Conservation (phyloP, 2,113 vertebrate genomes). For the Anser brachyrhynchus region DNA sequence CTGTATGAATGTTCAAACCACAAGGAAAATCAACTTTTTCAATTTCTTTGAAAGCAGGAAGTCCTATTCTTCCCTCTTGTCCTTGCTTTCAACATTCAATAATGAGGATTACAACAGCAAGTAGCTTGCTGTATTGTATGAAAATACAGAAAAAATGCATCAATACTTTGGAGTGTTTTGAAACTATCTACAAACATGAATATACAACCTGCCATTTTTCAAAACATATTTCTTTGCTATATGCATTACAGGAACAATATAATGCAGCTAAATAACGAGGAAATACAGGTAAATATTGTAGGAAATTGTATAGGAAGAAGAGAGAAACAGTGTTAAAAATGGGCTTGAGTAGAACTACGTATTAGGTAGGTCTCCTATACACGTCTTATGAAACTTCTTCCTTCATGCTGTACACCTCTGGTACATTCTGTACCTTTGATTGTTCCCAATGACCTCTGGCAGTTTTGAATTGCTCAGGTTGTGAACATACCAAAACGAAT, state of each 20-base stretch:
- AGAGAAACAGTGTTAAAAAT: neutral
- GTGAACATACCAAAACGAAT: conserved; percentile 65
- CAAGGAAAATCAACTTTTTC: neutral
- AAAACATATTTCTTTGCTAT: neutral
- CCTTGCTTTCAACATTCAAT: neutral
- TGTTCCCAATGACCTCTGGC: conserved; percentile 59
- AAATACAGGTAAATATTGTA: neutral
- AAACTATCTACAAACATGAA: neutral
- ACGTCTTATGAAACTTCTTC: neutral
- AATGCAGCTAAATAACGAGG: neutral
- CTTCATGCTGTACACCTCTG: neutral
- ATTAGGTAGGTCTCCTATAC: neutral
- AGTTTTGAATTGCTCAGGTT: conserved; percentile 50
- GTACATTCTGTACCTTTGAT: neutral
- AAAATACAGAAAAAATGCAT: neutral
- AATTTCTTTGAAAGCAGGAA: neutral
- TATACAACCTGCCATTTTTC: rapidly evolving
- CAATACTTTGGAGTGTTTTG: neutral
- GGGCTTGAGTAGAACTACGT: neutral
- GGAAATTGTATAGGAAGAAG: neutral
- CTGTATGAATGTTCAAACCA: neutral
- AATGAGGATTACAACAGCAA: neutral
- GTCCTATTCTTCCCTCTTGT: neutral
- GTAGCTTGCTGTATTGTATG: neutral
- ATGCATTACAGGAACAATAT: neutral